Evolutionary conservation across 2,797 vertebrate genomes (phyloP).

Genomic region (Melopsittacus undulatus): DNA sequence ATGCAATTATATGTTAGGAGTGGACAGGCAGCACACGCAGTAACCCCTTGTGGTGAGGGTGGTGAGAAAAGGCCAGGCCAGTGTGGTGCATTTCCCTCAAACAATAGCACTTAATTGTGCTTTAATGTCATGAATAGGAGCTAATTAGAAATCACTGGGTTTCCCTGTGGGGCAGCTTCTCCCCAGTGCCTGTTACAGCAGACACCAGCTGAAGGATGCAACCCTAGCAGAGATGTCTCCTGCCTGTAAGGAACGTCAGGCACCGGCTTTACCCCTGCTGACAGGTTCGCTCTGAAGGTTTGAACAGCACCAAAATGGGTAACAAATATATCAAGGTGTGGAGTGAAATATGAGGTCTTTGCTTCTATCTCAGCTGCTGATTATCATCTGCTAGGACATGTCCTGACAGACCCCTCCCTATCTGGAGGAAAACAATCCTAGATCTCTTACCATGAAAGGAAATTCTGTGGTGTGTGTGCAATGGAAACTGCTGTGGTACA

Average conservation of each 20-base stretch:
- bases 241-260: not conserved
- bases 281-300: not conserved
- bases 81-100: not conserved
- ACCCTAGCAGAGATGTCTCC: not conserved
- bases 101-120: not conserved
- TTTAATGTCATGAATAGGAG: not conserved
- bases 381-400: not conserved
- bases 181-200: not conserved
- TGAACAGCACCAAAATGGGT: not conserved
- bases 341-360: constrained; percentile 12
- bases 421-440: not conserved
- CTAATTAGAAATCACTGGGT: constrained; percentile 26
- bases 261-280: not conserved
- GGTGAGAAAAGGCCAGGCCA: not conserved
- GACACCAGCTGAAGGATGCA: not conserved
- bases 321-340: constrained; percentile 13
- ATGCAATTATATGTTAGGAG: not conserved
- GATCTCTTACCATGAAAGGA: constrained; percentile 20
- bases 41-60: not conserved
- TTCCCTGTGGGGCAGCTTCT: constrained; percentile 28
- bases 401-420: not conserved
- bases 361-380: not conserved
- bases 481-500: constrained; percentile 9
- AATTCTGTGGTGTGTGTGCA: not conserved
- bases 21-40: not conserved